Conservation (phyloP, 2,113 vertebrate species). For the Alethe castanea region DNA sequence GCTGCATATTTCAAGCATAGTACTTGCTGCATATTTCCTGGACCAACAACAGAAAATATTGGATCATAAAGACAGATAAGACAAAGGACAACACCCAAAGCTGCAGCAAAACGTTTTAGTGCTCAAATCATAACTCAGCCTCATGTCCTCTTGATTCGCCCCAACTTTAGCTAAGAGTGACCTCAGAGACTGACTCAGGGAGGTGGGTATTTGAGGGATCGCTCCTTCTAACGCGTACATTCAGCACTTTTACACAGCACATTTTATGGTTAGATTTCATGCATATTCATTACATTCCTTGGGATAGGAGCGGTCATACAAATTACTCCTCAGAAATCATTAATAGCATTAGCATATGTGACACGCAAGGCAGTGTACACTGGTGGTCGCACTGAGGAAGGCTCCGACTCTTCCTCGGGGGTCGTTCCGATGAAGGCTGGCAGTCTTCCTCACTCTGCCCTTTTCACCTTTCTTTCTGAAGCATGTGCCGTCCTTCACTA, state of each 20-base stretch:
- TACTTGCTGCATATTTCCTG: background rate
- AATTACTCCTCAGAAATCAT: background rate
- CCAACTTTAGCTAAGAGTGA: background rate
- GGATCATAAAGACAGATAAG: background rate
- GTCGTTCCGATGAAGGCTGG: background rate
- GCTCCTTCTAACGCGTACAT: background rate
- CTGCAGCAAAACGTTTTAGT: background rate
- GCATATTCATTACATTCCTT: background rate
- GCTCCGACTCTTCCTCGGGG: background rate
- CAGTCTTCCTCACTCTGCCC: background rate
- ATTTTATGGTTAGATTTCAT: background rate
- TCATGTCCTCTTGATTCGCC: background rate
- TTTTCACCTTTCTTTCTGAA: background rate
- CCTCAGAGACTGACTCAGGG: background rate
- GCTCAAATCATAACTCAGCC: background rate
- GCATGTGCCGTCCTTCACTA: too few species aligned
- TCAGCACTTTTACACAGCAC: background rate
- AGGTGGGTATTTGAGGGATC: background rate
- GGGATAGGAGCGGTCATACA: background rate
- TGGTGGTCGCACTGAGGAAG: background rate
- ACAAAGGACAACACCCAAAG: background rate
- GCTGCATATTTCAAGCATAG: background rate
- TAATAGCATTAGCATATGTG: background rate
- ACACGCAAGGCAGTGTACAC: background rate
- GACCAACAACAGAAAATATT: background rate